Evolutionary conservation across 2,113 vertebrate species (phyloP), one percentile per base, ranked within the genome.

Genomic region (Hippocampus zosterae): DNA sequence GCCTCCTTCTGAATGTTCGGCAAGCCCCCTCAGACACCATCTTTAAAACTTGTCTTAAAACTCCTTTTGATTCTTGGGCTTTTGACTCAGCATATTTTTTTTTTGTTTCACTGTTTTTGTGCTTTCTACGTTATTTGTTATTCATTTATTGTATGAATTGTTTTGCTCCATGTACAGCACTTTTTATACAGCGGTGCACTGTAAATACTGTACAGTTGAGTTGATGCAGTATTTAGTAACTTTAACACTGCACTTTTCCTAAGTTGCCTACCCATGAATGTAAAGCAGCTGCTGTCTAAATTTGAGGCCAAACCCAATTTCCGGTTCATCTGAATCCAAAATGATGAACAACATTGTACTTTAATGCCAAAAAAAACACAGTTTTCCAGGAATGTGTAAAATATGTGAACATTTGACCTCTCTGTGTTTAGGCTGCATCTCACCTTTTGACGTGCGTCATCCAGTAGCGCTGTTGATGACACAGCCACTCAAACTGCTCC

Each of bases 381-480:
- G 55, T 25, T 27, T 37, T 33, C 57, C 27, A 33, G 27, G 33
- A 60, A 18, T 12, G 27, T 33, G 27, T 60, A 37, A 10, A 33
- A 33, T 19, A 5, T 18, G 57, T 64, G 37, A 63, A 23, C 61
- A 18, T 66, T 33, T 66, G 42, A 66, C 25, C 25, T 19, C 23
- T n/a, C 44, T 25, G 23, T 21, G 5, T 37, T 50, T 6, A 44
- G 42, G 25, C 16, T 19, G 5, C 12, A 10, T 11, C 68, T 25
- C 29, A 92, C 91, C 90, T 92, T 71, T 88, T 92, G 21, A 93
- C 85, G 13, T 81, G 88, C 6, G 69, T 73, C 75, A 91, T 89
- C 92, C 91, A 93, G 81, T 77, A 76, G 16, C 88, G 83, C 78
- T 92, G 92, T 23, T 93, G 91, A 73, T 90, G 84, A 67, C 91